Evolutionary conservation across 2,113 vertebrate genomes (phyloP).

Genomic region (Galemys pyrenaicus): DNA sequence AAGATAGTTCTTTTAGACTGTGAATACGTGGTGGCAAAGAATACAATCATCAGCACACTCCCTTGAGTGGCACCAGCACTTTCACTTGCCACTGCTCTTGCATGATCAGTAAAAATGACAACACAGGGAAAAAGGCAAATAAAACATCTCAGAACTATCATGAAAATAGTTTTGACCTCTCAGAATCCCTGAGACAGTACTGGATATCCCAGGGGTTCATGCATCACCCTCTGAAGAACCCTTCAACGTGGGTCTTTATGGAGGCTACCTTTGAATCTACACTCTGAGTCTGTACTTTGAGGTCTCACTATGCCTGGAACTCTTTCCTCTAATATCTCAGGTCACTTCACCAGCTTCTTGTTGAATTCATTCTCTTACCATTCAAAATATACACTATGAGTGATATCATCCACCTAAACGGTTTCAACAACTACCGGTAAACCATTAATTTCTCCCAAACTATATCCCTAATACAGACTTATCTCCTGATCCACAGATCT

Average conservation of each 20-base stretch:
- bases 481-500: neutral
- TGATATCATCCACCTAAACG: neutral
- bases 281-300: neutral
- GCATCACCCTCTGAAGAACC: neutral
- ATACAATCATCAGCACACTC: neutral
- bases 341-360: neutral
- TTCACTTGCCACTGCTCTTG: conserved; percentile 23
- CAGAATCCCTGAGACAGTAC: neutral
- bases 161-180: conserved; percentile 36
- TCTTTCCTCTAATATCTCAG: conserved; percentile 19
- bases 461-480: conserved; percentile 16
- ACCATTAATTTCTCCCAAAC: neutral
- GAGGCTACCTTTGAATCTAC: neutral
- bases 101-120: neutral
- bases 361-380: neutral
- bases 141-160: conserved; percentile 28
- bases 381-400: neutral
- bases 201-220: neutral
- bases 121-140: neutral
- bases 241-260: neutral
- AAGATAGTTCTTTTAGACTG: conserved; percentile 44
- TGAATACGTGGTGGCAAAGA: neutral
- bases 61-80: conserved; percentile 22
- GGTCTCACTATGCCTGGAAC: neutral
- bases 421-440: conserved; percentile 32